Percentiles rank a stretch among this genome's conserved stretches.
These are phyloP conservation scores for Scrobipalpa atriplicella DNA, from an alignment of 2,888 invertebrate genomes.

Conservation along the genomic window DNA sequence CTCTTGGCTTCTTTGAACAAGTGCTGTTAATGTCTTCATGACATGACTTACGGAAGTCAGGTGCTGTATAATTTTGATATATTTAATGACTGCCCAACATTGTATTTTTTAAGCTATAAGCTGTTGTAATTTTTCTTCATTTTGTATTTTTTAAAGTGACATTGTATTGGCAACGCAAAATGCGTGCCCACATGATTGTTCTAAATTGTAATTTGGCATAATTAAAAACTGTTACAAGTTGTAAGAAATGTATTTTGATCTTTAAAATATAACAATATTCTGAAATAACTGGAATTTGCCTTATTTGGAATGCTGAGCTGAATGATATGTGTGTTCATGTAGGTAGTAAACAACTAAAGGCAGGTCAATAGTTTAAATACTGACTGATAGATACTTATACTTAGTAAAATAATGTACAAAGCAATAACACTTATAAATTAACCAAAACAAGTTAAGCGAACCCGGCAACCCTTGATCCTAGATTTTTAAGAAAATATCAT, in stretches of 20 bases:
- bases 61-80: constrained; percentile 54
- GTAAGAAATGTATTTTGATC: constrained; percentile 80
- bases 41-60: constrained; percentile 43
- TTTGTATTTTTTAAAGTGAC: constrained; percentile 69
- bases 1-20: constrained; percentile 42
- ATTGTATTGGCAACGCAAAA: constrained; percentile 48
- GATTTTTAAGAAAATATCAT: no score
- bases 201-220: constrained; percentile 75
- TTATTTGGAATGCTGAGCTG: not conserved
- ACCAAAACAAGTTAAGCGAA: no score
- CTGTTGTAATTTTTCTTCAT: constrained; percentile 65
- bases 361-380: no score
- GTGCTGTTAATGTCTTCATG: not conserved
- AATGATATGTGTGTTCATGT: no score
- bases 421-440: no score
- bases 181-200: constrained; percentile 57
- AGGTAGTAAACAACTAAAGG: no score
- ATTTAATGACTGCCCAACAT: constrained; percentile 32
- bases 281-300: constrained; percentile 18
- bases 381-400: no score
- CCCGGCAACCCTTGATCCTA: no score
- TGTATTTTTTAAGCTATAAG: constrained; percentile 52
- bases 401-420: no score
- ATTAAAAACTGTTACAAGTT: constrained; percentile 75
- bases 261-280: constrained; percentile 68